These are phyloP conservation scores for Saccostrea glomerata DNA, from an alignment of 1,140 invertebrate genomes.

Conservation along the genomic window DNA sequence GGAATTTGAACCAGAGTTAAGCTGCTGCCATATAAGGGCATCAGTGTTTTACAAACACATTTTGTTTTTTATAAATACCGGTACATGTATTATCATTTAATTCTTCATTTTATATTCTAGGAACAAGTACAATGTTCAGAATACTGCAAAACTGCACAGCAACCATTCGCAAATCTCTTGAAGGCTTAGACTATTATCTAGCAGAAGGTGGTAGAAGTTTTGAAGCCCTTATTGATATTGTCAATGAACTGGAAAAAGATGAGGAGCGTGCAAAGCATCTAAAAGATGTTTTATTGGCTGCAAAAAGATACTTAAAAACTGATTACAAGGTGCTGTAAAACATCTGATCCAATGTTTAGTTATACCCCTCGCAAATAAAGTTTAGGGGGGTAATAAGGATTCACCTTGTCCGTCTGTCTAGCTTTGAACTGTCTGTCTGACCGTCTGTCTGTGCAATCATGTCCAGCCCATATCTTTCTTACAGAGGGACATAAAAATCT, in stretches of 20 bases:
- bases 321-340: constrained; percentile 36
- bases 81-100: not conserved
- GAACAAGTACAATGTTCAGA: too few species aligned
- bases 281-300: constrained; percentile 14
- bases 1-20: too few species aligned
- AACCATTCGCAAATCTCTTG: constrained; percentile 38
- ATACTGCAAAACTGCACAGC: constrained; percentile 41
- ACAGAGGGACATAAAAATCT: too few species aligned
- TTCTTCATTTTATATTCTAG: constrained; percentile 3
- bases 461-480: too few species aligned
- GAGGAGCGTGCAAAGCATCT: not conserved
- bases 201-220: constrained; percentile 41
- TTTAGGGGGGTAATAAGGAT: too few species aligned
- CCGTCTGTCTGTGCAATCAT: too few species aligned
- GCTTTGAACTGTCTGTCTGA: too few species aligned
- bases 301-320: constrained; percentile 33
- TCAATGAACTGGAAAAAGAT: not conserved
- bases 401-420: too few species aligned
- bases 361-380: too few species aligned
- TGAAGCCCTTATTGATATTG: constrained; percentile 14
- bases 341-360: not conserved
- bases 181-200: constrained; percentile 39
- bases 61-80: too few species aligned
- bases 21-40: too few species aligned
- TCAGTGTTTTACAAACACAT: too few species aligned